phyloP scores from a whole-genome alignment of 2,797 vertebrate genomes.

The Aldrovandia affinis region DNA sequence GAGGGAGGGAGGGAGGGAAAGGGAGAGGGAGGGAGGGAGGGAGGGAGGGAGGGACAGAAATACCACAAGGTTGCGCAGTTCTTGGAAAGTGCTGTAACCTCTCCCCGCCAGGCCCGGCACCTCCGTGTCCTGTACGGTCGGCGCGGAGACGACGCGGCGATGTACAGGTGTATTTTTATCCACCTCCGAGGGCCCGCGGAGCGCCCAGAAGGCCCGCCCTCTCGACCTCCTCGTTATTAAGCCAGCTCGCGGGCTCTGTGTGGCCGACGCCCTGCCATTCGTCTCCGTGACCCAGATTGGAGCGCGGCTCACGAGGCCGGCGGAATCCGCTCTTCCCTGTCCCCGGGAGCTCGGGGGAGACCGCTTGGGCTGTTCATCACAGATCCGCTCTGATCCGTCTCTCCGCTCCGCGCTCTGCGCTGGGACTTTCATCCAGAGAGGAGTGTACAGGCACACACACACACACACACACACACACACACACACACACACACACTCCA shows the following conservation, averaged over 20 bases:
- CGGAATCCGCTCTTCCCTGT: slow-evolving; percentile 25
- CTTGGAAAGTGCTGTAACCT: not conserved
- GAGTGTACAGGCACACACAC: not conserved
- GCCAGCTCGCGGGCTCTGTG: slow-evolving; percentile 53
- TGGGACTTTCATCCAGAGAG: not conserved
- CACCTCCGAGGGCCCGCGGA: not conserved
- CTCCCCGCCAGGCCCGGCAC: not conserved
- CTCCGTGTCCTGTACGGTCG: not conserved
- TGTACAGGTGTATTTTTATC: slow-evolving; percentile 30
- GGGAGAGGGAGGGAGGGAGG: slow-evolving; percentile 41
- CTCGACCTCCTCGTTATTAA: slow-evolving; percentile 57
- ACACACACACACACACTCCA: not conserved
- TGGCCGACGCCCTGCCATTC: slow-evolving; percentile 55
- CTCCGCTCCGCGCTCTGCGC: not conserved
- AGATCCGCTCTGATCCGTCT: not conserved
- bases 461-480: not conserved
- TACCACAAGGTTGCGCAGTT: slow-evolving; percentile 19
- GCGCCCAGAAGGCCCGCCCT: slow-evolving; percentile 12
- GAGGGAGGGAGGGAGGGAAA: slow-evolving; percentile 51
- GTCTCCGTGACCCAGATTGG: slow-evolving; percentile 60
- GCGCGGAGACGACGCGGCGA: not conserved
- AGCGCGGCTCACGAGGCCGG: slow-evolving; percentile 47
- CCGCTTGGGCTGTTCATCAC: not conserved
- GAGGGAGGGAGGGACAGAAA: too few relatives aligned
- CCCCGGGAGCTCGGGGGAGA: not conserved